Percentiles rank a stretch among this genome's conserved stretches.
Evolutionary conservation across 1,140 invertebrate species (phyloP).

Genomic region (Varroa destructor): DNA sequence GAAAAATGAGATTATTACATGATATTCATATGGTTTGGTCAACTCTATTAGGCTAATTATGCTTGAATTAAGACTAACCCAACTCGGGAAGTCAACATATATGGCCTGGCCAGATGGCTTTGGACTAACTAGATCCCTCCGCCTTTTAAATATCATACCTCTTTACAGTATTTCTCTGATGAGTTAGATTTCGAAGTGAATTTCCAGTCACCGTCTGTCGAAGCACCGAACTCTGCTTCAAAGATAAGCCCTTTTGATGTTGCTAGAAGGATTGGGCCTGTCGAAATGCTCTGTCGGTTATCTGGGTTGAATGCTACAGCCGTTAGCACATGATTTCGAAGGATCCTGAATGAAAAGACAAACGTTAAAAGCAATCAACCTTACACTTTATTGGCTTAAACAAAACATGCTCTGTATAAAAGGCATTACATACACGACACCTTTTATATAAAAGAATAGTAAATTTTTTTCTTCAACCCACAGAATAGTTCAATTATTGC

Average conservation of each 20-base stretch:
- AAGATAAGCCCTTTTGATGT: slow-evolving; percentile 29
- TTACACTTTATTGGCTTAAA: background rate
- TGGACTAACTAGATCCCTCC: too few species aligned
- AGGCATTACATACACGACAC: too few species aligned
- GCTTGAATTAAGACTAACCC: too few species aligned
- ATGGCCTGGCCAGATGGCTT: too few species aligned
- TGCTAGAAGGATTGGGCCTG: slow-evolving; percentile 23
- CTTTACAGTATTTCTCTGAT: slow-evolving; percentile 30
- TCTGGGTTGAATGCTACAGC: slow-evolving; percentile 30
- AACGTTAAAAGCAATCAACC: background rate
- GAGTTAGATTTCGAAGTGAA: slow-evolving; percentile 16
- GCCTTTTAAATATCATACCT: slow-evolving; percentile 23
- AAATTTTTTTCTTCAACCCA: too few species aligned
- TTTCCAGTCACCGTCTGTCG: slow-evolving; percentile 12
- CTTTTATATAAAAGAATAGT: too few species aligned
- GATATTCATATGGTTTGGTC: too few species aligned
- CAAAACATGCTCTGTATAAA: too few species aligned
- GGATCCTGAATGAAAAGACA: background rate
- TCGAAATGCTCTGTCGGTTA: background rate
- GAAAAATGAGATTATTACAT: too few species aligned
- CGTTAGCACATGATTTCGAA: slow-evolving; percentile 27
- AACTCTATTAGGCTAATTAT: too few species aligned
- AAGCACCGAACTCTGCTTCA: slow-evolving; percentile 29
- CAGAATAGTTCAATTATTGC: background rate
- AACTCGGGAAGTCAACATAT: too few species aligned